These are phyloP conservation scores for Sylvilagus bachmani DNA, from an alignment of 2,113 vertebrate genomes.

Conservation along the genomic window DNA sequence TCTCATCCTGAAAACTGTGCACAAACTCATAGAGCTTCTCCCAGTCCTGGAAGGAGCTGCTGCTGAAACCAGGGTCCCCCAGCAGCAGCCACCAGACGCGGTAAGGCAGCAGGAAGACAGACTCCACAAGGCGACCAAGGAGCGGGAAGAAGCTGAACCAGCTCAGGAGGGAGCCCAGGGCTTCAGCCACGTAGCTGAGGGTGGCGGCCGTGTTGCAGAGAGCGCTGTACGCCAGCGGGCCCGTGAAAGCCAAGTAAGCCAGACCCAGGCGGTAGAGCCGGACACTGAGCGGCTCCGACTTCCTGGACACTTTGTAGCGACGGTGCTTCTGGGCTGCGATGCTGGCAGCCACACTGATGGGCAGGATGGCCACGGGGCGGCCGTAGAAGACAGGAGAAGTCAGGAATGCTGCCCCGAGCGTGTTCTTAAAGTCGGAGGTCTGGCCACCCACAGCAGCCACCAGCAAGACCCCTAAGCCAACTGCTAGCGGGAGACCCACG, in stretches of 20 bases:
- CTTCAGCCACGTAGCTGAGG: constrained; percentile 88
- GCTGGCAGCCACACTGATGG: constrained; percentile 92
- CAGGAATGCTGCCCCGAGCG: constrained; percentile 89
- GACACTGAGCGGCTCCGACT: constrained; percentile 74
- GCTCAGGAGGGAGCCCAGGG: constrained; percentile 88
- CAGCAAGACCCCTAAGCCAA: constrained; percentile 93
- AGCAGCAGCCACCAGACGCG: constrained; percentile 84
- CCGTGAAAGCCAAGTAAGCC: constrained; percentile 92
- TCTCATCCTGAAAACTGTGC: constrained; percentile 89
- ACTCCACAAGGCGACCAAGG: constrained; percentile 88
- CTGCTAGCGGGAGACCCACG: constrained; percentile 91
- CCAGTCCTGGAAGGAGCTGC: constrained; percentile 91
- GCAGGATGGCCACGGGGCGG: constrained; percentile 90
- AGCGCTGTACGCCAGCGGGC: constrained; percentile 89
- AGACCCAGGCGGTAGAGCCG: constrained; percentile 91
- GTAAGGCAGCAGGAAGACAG: constrained; percentile 91
- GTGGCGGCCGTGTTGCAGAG: constrained; percentile 92
- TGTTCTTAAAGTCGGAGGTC: constrained; percentile 90
- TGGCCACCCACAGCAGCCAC: constrained; percentile 92
- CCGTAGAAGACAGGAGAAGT: constrained; percentile 93
- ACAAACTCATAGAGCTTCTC: constrained; percentile 91
- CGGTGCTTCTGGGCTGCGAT: constrained; percentile 89
- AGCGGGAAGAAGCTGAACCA: constrained; percentile 92
- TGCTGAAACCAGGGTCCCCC: constrained; percentile 80
- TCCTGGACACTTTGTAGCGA: constrained; percentile 83